Percentiles rank a stretch among this genome's conserved stretches.
phyloP scores from a whole-genome alignment of 2,797 vertebrate genomes.

The Coreius guichenoti region DNA sequence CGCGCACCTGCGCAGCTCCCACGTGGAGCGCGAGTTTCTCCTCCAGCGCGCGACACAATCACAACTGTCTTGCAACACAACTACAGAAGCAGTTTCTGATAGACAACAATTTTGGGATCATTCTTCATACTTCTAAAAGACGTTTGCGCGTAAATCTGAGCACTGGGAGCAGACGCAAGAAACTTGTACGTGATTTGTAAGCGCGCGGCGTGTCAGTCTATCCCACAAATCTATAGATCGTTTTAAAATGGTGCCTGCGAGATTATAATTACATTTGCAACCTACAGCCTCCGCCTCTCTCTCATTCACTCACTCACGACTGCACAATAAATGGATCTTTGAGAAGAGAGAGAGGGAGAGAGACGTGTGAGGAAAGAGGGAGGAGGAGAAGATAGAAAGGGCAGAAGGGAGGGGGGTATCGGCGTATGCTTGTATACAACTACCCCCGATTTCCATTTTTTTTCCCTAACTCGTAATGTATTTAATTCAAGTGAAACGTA shows the following conservation, averaged over 20 bases:
- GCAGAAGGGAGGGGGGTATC: conserved; percentile 77
- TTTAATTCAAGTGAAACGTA: conserved; percentile 90
- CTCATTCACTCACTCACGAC: conserved; percentile 78
- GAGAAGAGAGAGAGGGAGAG: conserved; percentile 66
- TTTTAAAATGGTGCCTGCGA: conserved; percentile 83
- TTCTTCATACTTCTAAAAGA: neutral
- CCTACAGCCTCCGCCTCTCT: conserved; percentile 81
- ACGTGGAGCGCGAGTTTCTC: conserved; percentile 51
- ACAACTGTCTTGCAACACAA: neutral
- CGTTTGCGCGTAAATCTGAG: neutral
- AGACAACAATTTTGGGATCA: neutral
- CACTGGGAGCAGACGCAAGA: neutral
- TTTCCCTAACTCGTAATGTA: conserved; percentile 85
- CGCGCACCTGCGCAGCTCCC: conserved; percentile 50
- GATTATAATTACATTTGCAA: conserved; percentile 87
- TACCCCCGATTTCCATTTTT: conserved; percentile 85
- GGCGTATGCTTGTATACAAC: conserved; percentile 87
- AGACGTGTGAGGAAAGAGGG: conserved; percentile 61
- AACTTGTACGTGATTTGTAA: neutral
- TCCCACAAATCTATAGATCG: conserved; percentile 45
- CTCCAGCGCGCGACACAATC: conserved; percentile 10
- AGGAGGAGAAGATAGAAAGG: conserved; percentile 69
- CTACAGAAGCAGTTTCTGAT: neutral
- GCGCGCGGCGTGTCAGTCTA: conserved; percentile 29
- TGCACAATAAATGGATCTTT: conserved; percentile 81